Conservation (phyloP, 2,888 invertebrate genomes). For the Micoletzkya japonica region DNA sequence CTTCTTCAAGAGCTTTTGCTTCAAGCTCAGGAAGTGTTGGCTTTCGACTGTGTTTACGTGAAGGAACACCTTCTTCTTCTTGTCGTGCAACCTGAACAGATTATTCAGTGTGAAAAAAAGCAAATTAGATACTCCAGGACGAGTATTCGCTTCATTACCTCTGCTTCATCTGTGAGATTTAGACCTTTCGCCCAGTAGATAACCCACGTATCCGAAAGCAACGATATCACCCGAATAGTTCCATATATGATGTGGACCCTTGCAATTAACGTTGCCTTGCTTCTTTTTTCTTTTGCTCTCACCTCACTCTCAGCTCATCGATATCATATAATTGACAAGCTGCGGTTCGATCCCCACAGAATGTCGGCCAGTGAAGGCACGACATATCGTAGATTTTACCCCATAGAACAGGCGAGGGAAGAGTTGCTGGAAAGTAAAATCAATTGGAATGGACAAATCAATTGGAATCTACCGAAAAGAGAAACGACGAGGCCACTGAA, state of each 20-base stretch:
- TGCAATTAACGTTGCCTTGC: slow-evolving; percentile 5
- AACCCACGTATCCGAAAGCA: slow-evolving; percentile 61
- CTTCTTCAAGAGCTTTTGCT: slow-evolving; percentile 7
- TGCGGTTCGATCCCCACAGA: slow-evolving; percentile 60
- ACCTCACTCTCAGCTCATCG: slow-evolving; percentile 60
- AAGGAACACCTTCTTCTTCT: not conserved
- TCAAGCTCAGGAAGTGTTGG: slow-evolving; percentile 21
- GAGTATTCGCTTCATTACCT: slow-evolving; percentile 1
- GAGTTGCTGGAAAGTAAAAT: slow-evolving; percentile 49
- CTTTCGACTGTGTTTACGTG: slow-evolving; percentile 21
- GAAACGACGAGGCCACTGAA: slow-evolving; percentile 63
- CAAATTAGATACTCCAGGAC: not conserved
- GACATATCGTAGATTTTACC: slow-evolving; percentile 65
- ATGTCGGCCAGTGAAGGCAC: slow-evolving; percentile 65
- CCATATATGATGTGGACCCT: slow-evolving; percentile 59
- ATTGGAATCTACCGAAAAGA: slow-evolving; percentile 56
- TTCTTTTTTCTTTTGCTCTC: slow-evolving; percentile 8
- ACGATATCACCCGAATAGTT: slow-evolving; percentile 53
- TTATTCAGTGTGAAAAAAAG: not conserved
- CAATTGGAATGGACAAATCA: not conserved
- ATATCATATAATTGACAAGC: slow-evolving; percentile 66
- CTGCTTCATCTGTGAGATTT: slow-evolving; percentile 53
- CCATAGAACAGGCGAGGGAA: slow-evolving; percentile 65
- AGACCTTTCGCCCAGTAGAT: slow-evolving; percentile 59
- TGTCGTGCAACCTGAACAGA: not conserved